Conservation (phyloP, 2,888 invertebrate genomes). For the Andrena bicolor region DNA sequence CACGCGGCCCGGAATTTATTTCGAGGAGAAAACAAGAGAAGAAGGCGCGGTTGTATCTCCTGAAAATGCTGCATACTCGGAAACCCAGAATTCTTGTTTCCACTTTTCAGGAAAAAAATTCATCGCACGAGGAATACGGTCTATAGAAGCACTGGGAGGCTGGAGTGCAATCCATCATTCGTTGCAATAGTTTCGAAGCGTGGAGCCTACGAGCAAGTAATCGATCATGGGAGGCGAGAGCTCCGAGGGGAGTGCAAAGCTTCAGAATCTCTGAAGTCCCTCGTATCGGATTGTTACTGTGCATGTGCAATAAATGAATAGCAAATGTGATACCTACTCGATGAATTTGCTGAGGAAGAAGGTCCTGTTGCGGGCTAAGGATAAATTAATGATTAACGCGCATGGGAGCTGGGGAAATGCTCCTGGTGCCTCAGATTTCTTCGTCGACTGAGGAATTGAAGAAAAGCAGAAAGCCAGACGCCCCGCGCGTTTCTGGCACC, state of each 20-base stretch:
- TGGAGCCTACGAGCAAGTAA: neutral
- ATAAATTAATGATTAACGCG: too few species aligned
- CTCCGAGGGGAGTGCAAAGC: neutral
- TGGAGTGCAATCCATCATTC: constrained; percentile 43
- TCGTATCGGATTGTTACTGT: neutral
- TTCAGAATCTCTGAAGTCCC: neutral
- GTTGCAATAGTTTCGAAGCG: constrained; percentile 16
- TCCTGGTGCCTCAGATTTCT: neutral
- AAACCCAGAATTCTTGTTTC: neutral
- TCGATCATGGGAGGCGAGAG: constrained; percentile 37
- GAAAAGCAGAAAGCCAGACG: neutral
- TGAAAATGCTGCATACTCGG: constrained; percentile 49
- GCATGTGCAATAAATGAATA: neutral
- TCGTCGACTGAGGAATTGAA: neutral
- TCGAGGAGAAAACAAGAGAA: constrained; percentile 59
- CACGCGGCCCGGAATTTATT: constrained; percentile 77
- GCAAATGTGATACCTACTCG: neutral
- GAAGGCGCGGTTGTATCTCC: constrained; percentile 39
- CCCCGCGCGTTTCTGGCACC: neutral
- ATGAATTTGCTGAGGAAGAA: neutral
- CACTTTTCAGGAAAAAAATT: neutral
- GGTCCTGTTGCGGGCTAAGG: too few species aligned
- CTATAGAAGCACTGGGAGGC: neutral
- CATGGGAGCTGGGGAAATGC: neutral
- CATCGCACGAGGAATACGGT: neutral